Conservation (phyloP, 2,797 vertebrate genomes). For the Linurgus olivaceus region DNA sequence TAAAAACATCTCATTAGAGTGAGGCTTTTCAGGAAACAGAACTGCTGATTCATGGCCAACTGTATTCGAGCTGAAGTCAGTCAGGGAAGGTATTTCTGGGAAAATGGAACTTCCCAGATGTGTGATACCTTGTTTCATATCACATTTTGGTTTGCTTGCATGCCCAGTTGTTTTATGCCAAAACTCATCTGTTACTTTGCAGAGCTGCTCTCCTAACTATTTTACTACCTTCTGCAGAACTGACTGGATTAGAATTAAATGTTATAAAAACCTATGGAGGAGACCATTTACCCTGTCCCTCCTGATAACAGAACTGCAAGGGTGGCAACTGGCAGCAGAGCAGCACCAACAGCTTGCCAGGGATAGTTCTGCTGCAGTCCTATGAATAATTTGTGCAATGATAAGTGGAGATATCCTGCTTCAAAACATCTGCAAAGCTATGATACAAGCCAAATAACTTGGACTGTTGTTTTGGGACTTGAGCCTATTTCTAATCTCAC, state of each 20-base stretch:
- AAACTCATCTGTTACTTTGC: neutral
- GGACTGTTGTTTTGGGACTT: neutral
- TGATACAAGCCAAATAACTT: neutral
- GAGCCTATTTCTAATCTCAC: neutral
- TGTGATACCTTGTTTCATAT: neutral
- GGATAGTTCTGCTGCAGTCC: neutral
- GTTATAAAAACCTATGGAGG: neutral
- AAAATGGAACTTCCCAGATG: neutral
- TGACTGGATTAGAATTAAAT: neutral
- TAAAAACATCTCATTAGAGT: neutral
- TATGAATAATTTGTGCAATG: neutral
- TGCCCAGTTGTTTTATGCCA: neutral
- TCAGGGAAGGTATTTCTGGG: neutral
- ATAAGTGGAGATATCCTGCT: neutral
- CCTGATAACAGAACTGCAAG: neutral
- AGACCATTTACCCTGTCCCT: neutral
- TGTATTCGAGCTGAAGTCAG: neutral
- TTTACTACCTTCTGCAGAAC: neutral
- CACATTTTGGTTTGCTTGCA: neutral
- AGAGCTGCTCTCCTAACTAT: neutral
- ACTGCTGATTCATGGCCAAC: neutral
- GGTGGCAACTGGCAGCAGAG: neutral
- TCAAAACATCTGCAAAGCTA: neutral
- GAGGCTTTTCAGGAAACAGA: constrained; percentile 10
- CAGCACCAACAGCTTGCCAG: neutral